Conservation (phyloP, 2,888 invertebrate species). For the Laspeyria flexula region DNA sequence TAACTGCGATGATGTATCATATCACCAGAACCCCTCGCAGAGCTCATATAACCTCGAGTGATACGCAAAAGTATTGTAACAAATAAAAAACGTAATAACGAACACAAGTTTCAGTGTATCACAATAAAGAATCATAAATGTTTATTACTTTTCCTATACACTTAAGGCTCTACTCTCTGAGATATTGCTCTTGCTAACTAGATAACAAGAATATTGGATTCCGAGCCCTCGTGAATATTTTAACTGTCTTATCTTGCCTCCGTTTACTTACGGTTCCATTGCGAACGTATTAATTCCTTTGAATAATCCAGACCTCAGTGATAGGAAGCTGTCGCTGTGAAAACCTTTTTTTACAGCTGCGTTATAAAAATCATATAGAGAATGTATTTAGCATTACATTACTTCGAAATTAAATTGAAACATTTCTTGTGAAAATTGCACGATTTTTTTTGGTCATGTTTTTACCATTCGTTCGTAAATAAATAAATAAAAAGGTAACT, state of each 20-base stretch:
- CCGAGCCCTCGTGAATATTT: constrained; percentile 55
- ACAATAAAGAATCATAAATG: constrained; percentile 10
- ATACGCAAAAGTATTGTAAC: not conserved
- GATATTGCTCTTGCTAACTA: constrained; percentile 40
- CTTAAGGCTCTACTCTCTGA: constrained; percentile 22
- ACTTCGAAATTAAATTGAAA: too few relatives aligned
- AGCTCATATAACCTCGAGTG: not conserved
- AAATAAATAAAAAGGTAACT: too few relatives aligned
- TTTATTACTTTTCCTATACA: constrained; percentile 15
- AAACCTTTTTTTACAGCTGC: constrained; percentile 18
- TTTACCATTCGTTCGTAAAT: too few relatives aligned
- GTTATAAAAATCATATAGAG: not conserved
- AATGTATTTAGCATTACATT: not conserved
- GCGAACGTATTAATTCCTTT: constrained; percentile 55
- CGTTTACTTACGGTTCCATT: constrained; percentile 52
- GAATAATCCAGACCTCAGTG: constrained; percentile 50
- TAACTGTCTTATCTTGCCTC: constrained; percentile 52
- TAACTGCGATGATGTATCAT: too few relatives aligned
- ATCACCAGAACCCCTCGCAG: not conserved
- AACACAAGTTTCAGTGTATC: constrained; percentile 2
- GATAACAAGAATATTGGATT: constrained; percentile 57
- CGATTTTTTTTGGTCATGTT: too few relatives aligned
- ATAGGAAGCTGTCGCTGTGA: constrained; percentile 46
- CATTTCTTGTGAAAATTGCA: too few relatives aligned
- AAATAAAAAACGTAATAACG: constrained; percentile 5